phyloP scores from a whole-genome alignment of 2,888 invertebrate genomes.

The Andrena haemorrhoa region DNA sequence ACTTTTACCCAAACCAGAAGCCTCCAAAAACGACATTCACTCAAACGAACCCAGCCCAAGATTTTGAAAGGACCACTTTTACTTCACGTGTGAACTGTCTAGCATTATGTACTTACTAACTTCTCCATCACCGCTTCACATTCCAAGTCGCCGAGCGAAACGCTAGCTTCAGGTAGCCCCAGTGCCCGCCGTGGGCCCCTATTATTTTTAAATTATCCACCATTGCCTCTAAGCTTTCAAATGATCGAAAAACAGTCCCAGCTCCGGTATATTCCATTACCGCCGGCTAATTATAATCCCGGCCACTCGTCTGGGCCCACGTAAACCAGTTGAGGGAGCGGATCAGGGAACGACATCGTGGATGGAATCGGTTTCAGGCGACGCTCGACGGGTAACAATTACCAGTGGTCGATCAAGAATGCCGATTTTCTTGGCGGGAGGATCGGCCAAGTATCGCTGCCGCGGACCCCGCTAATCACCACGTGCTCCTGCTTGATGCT shows the following conservation, averaged over 20 bases:
- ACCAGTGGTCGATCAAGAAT: constrained; percentile 66
- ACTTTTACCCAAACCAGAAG: too few species aligned
- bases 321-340: constrained; percentile 33
- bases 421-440: constrained; percentile 42
- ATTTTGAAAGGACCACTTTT: too few species aligned
- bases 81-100: too few species aligned
- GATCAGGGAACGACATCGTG: constrained; percentile 37
- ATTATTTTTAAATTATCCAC: constrained; percentile 9
- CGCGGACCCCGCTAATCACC: constrained; percentile 63
- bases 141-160: neutral
- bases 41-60: too few species aligned
- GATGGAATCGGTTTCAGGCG: constrained; percentile 29
- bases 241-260: constrained; percentile 12
- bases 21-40: too few species aligned
- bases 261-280: constrained; percentile 5
- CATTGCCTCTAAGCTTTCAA: neutral
- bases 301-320: neutral
- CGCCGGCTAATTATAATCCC: constrained; percentile 20
- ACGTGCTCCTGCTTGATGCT: constrained; percentile 62
- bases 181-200: neutral
- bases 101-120: too few species aligned
- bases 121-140: neutral
- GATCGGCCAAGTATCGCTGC: constrained; percentile 6
- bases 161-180: neutral
- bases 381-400: constrained; percentile 68